phyloP scores from a whole-genome alignment of 1,140 invertebrate species.

The Polyergus mexicanus region DNA sequence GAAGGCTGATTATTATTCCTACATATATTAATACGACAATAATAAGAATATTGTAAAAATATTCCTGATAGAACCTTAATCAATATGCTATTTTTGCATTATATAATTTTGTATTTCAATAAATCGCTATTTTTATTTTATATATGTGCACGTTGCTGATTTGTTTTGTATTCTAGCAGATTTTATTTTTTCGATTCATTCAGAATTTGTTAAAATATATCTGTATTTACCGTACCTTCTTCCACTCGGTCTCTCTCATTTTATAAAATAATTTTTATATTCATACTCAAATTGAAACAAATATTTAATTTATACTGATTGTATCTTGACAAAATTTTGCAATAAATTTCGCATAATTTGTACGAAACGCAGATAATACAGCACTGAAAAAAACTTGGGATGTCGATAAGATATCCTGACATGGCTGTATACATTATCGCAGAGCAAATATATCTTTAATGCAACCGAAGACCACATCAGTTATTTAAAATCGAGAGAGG shows the following conservation, averaged over 20 bases:
- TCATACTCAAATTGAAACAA: neutral
- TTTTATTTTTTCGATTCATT: neutral
- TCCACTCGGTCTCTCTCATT: neutral
- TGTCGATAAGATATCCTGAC: neutral
- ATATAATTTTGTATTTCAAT: constrained; percentile 23
- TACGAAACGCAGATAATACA: neutral
- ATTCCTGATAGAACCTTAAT: too few relatives aligned
- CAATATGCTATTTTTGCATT: neutral
- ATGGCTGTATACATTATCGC: neutral
- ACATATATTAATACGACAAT: too few relatives aligned
- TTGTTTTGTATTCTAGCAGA: neutral
- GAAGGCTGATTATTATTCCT: constrained; percentile 11
- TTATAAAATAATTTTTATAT: neutral
- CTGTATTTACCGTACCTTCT: neutral
- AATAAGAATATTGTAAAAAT: too few relatives aligned
- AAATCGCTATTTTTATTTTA: constrained; percentile 7
- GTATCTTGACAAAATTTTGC: neutral
- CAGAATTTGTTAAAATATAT: neutral
- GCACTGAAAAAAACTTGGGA: neutral
- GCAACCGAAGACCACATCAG: neutral
- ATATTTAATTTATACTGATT: neutral
- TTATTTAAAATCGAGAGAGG: constrained; percentile 4
- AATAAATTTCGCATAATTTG: constrained; percentile 32
- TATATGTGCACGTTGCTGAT: neutral
- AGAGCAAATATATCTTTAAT: neutral